These are phyloP conservation scores for Incurvaria masculella DNA, from an alignment of 2,888 invertebrate species.

Conservation along the genomic window DNA sequence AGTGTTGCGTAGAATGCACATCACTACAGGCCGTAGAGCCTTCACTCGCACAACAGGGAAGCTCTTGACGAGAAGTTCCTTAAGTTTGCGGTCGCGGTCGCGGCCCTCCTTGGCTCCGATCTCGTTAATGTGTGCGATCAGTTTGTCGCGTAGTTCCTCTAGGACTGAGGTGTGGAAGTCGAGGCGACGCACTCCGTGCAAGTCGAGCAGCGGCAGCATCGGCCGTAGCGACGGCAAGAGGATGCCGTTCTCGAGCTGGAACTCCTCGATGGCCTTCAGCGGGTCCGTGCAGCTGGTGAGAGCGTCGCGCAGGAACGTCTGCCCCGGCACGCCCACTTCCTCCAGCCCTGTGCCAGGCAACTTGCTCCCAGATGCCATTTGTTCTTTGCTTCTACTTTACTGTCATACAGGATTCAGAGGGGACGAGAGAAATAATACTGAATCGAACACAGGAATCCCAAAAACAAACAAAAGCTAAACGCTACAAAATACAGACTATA, in stretches of 20 bases:
- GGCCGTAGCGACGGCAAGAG: constrained; percentile 88
- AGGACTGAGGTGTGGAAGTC: constrained; percentile 95
- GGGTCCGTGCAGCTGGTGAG: constrained; percentile 96
- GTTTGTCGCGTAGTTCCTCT: constrained; percentile 66
- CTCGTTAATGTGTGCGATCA: constrained; percentile 80
- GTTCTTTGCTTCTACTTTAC: background rate
- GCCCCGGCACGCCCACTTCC: constrained; percentile 84
- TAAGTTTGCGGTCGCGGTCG: constrained; percentile 78
- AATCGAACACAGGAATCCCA: background rate
- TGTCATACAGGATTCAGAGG: background rate
- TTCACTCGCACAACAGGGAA: constrained; percentile 93
- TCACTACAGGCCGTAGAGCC: constrained; percentile 87
- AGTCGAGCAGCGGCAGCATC: constrained; percentile 91
- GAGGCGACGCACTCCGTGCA: constrained; percentile 87
- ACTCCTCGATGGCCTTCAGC: constrained; percentile 96
- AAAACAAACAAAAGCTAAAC: background rate
- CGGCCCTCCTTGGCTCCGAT: constrained; percentile 70
- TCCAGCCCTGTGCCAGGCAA: constrained; percentile 66
- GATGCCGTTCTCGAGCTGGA: constrained; percentile 93
- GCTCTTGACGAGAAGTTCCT: constrained; percentile 86
- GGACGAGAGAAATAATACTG: too few species aligned
- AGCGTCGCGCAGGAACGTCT: constrained; percentile 83
- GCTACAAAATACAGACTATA: background rate
- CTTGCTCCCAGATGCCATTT: constrained; percentile 47
- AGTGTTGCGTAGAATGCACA: constrained; percentile 91